phyloP scores from a whole-genome alignment of 2,888 invertebrate species.

The Unio pictorum region DNA sequence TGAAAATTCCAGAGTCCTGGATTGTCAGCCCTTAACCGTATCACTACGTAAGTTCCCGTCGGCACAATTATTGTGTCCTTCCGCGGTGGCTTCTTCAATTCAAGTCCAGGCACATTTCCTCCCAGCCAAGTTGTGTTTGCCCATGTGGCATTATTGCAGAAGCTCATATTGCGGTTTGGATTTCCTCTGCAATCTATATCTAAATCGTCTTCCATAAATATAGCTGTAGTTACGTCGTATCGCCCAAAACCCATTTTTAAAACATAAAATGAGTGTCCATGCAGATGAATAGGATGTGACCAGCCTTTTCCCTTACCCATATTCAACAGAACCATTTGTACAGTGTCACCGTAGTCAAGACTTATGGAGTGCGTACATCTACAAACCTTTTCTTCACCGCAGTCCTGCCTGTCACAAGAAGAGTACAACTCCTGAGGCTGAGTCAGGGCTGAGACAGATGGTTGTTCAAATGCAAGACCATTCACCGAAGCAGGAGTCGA shows the following conservation, averaged over 20 bases:
- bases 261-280: constrained; percentile 37
- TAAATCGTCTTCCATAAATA: constrained; percentile 8
- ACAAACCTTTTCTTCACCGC: constrained; percentile 13
- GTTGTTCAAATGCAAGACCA: constrained; percentile 15
- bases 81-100: constrained; percentile 34
- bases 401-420: constrained; percentile 6
- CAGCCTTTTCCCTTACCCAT: constrained; percentile 17
- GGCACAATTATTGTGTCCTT: constrained; percentile 67
- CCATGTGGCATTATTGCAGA: constrained; percentile 26
- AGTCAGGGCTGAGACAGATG: constrained; percentile 19
- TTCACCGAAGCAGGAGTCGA: constrained; percentile 17
- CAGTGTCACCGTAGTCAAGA: constrained; percentile 9
- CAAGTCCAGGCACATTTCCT: constrained; percentile 18
- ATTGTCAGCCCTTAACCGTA: constrained; percentile 64
- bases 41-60: constrained; percentile 64
- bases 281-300: constrained; percentile 40
- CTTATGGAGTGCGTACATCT: constrained; percentile 16
- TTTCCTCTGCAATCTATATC: constrained; percentile 29
- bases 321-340: constrained; percentile 23
- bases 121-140: constrained; percentile 12
- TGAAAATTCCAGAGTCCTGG: constrained; percentile 43
- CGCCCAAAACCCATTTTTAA: constrained; percentile 24
- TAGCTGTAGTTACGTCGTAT: constrained; percentile 20
- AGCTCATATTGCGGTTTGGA: constrained; percentile 19
- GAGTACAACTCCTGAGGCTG: constrained; percentile 13